Evolutionary conservation across 2,797 vertebrate species (phyloP).

Genomic region (Darevskia mixta): DNA sequence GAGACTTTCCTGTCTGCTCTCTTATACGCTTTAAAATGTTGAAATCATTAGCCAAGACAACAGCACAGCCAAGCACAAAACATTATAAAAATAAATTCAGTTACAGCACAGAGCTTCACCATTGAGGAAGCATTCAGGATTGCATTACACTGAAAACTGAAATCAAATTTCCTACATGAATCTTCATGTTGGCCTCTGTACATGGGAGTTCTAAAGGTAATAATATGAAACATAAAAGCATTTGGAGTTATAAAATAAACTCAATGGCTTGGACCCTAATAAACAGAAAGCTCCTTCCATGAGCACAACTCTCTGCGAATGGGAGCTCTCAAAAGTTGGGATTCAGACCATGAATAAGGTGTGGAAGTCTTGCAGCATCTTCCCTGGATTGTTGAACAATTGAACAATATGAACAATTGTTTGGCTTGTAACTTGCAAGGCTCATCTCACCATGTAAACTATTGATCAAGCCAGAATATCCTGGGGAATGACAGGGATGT

Average conservation of each 20-base stretch:
- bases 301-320: neutral
- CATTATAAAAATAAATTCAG: neutral
- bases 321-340: neutral
- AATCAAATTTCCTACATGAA: slow-evolving; percentile 17
- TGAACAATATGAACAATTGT: too few relatives aligned
- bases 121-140: neutral
- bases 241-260: neutral
- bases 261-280: neutral
- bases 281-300: too few relatives aligned
- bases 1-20: neutral
- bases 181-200: neutral
- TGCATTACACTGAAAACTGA: slow-evolving; percentile 8
- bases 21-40: neutral
- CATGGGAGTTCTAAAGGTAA: neutral
- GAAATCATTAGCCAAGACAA: neutral
- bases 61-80: neutral
- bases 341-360: neutral
- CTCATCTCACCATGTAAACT: neutral
- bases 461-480: neutral
- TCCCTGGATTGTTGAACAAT: neutral
- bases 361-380: neutral
- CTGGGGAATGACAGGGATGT: neutral
- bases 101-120: neutral
- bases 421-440: neutral
- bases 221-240: neutral